Evolutionary conservation across 1,140 invertebrate species (phyloP), one percentile per base, ranked within the genome.

Genomic region (Capitella teleta): DNA sequence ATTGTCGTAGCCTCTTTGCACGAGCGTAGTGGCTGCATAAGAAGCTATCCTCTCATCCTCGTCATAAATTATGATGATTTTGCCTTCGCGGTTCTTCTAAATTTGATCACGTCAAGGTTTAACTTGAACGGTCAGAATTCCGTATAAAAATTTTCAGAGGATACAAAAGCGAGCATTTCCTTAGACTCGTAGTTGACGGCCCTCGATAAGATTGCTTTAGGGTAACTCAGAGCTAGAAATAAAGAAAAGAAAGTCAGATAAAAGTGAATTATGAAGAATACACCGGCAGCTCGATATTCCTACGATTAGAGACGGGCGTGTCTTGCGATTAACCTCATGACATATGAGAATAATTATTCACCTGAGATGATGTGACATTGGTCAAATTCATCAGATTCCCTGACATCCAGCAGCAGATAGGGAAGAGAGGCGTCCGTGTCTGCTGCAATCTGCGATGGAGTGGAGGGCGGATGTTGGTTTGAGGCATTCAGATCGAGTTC

Each of bases 1-100:
- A 57, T 78, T 78, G 32, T 76, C 73, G 59, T 77, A 78, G 2
- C 76, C 76, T 45, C 77, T 60, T 56, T 78, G 67, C 5, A 75
- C 67, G 30, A 78, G 47, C 5, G 73, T 76, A 3, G 73, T 67
- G 1, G 69, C 71, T 23, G 65, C 68, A 46, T 61, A 53, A 6
- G 63, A 63, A 12, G 68, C 67, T 24, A 71, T 44, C 16, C 59
- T 64, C 55, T 77, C 76, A 56, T 74, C 74, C 34, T 77, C 72
- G 57, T 77, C 76, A 62, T 77, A 77, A 1, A 77, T 45, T n/a
- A 78, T 45, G 26, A 78, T 76, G 26, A 78, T 68, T 55, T 70
- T 68, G 10, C 69, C 69, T 21, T 62, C 47, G 32, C 66, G 61
- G 59, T 77, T 77, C 67, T 72, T 75, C 70, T 75, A 49, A 38